Evolutionary conservation across 2,888 invertebrate genomes (phyloP).

Genomic region (Eristalis pertinax): DNA sequence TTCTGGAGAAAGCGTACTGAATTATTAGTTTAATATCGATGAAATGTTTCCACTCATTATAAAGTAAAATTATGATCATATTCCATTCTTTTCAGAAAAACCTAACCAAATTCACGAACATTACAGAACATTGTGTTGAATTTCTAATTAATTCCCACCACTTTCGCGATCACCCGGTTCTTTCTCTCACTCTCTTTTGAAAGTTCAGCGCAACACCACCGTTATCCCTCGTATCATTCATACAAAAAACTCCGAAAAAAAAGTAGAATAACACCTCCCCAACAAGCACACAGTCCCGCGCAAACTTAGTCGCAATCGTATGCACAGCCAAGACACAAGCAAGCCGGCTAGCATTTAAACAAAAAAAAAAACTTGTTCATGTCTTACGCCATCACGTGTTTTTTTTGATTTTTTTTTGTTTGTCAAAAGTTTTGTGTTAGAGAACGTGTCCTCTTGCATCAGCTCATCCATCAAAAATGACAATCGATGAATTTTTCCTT

Average conservation of each 20-base stretch:
- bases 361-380: background rate
- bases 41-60: too few relatives aligned
- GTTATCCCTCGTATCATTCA: slow-evolving; percentile 38
- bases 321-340: slow-evolving; percentile 21
- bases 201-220: background rate
- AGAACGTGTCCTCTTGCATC: background rate
- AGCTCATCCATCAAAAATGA: slow-evolving; percentile 74
- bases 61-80: background rate
- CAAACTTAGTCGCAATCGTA: slow-evolving; percentile 27
- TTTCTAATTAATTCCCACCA: background rate
- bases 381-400: slow-evolving; percentile 47
- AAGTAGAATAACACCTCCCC: background rate
- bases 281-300: slow-evolving; percentile 4
- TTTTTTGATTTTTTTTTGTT: slow-evolving; percentile 19
- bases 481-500: slow-evolving; percentile 75
- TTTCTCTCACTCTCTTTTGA: background rate
- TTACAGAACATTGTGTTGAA: background rate
- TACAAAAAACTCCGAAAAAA: background rate
- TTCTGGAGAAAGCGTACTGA: too few relatives aligned
- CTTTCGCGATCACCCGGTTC: background rate
- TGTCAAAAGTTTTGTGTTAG: slow-evolving; percentile 1
- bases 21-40: too few relatives aligned
- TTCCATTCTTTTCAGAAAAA: background rate
- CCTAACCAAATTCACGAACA: background rate
- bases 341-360: slow-evolving; percentile 1